Evolutionary conservation across 1,140 invertebrate genomes (phyloP).

Genomic region (Hesperophylax magnus): DNA sequence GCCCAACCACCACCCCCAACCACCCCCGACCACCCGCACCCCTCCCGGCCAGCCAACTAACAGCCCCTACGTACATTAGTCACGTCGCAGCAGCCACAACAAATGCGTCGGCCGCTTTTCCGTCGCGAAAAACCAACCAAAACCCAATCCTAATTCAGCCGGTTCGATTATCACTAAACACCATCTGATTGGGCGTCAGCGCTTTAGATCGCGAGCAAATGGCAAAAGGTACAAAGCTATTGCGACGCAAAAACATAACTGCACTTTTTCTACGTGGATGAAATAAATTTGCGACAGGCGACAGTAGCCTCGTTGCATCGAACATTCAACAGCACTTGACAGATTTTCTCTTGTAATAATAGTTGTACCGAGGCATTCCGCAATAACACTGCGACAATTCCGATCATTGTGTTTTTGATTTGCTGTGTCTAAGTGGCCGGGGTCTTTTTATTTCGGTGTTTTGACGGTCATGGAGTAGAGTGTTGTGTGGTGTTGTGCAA

Average conservation of each 20-base stretch:
- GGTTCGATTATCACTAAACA: background rate
- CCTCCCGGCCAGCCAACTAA: no score
- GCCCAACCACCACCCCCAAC: background rate
- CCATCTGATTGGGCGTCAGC: background rate
- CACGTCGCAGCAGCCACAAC: slow-evolving; percentile 32
- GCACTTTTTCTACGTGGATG: background rate
- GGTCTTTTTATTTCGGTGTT: background rate
- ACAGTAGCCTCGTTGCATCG: slow-evolving; percentile 14
- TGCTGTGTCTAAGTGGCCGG: background rate
- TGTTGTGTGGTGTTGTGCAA: background rate
- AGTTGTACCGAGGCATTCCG: background rate
- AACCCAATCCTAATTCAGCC: background rate
- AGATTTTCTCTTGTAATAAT: slow-evolving; percentile 2
- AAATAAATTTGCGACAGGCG: slow-evolving; percentile 14
- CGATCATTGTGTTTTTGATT: background rate
- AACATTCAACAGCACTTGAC: background rate
- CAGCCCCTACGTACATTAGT: slow-evolving; percentile 12
- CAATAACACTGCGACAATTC: background rate
- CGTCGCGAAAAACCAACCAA: background rate
- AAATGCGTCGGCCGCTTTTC: slow-evolving; percentile 34
- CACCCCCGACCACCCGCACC: no score
- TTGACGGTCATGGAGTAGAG: slow-evolving; percentile 40
- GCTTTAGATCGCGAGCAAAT: background rate
- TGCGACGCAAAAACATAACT: slow-evolving; percentile 15
- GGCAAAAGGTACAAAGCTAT: background rate